Evolutionary conservation across 2,113 vertebrate genomes (phyloP), one percentile per base, ranked within the genome.

Genomic region (Rhynchomys soricoides): DNA sequence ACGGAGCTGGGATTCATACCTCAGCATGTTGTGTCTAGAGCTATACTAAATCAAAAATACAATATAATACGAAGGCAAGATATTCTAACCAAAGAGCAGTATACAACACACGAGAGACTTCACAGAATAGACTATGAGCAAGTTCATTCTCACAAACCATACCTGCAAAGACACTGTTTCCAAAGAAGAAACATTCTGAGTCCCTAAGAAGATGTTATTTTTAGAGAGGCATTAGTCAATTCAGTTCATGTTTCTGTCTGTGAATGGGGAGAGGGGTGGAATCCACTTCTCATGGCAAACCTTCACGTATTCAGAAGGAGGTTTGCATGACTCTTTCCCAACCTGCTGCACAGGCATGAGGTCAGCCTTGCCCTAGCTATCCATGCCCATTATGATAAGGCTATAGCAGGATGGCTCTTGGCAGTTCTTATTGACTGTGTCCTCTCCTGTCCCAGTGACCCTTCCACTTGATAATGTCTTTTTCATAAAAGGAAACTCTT

Each of bases 281-380:
- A 68, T 73, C 71, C 8, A 59, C 70, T 91, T 77, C 50, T 74
- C 9, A 8, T 64, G 21, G 57, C 2, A 34, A 50, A 7, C 1
- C 26, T 91, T 93, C 7, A 15, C 48, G 19, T 68, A 81, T 22
- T 93, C 24, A 43, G 71, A 52, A 90, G 66, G 45, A 83, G 26
- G 9, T 22, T 66, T 37, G 17, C 37, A 74, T 34, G 17, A 17
- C 15, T 59, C 64, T 66, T 78, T 34, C 11, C 21, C 29, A 24
- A 1, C n/a, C n/a, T 0, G 17, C 9, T 12, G 29, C 2, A 17
- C 0, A 24, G 48, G 50, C 3, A 19, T 0, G 15, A 37, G 40
- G 24, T 5, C 8, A 48, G 45, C 57, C 31, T 92, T 37, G 62
- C 8, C 66, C 64, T 45, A 15, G 9, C 22, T 34, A 1, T 2